phyloP scores from a whole-genome alignment of 2,888 invertebrate species.

The Monopis laevigella region DNA sequence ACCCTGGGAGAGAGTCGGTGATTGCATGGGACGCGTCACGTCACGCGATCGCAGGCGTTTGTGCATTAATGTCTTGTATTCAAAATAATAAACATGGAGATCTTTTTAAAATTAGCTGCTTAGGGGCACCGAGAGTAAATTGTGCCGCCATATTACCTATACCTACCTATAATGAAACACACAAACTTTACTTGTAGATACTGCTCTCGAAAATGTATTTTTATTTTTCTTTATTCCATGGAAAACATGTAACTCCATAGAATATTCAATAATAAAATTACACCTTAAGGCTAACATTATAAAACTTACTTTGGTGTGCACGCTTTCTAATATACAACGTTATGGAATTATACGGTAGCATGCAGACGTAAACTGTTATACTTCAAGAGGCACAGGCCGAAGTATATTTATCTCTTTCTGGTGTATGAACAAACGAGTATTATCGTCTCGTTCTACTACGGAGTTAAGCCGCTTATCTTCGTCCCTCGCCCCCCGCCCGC shows the following conservation, averaged over 20 bases:
- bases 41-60: too few relatives aligned
- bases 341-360: slow-evolving; percentile 30
- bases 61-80: too few relatives aligned
- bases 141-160: slow-evolving; percentile 24
- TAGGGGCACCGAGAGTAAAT: slow-evolving; percentile 33
- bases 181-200: slow-evolving; percentile 64
- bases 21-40: too few relatives aligned
- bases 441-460: slow-evolving; percentile 39
- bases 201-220: slow-evolving; percentile 62
- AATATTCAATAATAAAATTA: background rate
- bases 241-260: too few relatives aligned
- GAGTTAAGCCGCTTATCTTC: slow-evolving; percentile 66
- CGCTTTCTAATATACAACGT: slow-evolving; percentile 26
- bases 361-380: slow-evolving; percentile 42
- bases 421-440: slow-evolving; percentile 19
- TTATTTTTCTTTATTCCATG: slow-evolving; percentile 50
- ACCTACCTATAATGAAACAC: slow-evolving; percentile 27
- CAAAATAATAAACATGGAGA: too few relatives aligned
- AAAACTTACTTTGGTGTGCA: background rate
- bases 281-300: background rate
- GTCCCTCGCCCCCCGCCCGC: slow-evolving; percentile 52
- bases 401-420: slow-evolving; percentile 33
- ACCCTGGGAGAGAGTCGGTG: too few relatives aligned
- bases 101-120: slow-evolving; percentile 62
- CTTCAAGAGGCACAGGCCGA: slow-evolving; percentile 57